phyloP scores from a whole-genome alignment of 2,888 invertebrate species.

The Crepidodera aurea region DNA sequence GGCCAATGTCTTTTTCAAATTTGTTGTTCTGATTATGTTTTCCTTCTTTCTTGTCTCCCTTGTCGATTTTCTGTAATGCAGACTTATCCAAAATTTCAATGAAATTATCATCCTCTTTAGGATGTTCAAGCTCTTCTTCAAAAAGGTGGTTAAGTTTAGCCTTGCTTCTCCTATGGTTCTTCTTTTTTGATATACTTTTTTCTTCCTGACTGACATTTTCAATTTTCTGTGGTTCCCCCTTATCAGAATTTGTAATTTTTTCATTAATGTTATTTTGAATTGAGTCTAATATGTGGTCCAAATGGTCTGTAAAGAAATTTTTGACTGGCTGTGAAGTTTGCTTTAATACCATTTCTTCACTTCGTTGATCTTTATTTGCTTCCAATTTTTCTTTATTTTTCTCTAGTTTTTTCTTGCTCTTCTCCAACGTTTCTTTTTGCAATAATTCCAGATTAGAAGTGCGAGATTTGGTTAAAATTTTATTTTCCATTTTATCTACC shows the following conservation, averaged over 20 bases:
- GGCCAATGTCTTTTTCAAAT: no score
- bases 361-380: background rate
- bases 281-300: background rate
- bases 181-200: no score
- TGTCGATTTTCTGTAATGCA: no score
- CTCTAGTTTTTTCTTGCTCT: background rate
- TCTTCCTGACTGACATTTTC: no score
- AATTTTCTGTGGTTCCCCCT: no score
- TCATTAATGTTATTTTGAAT: background rate
- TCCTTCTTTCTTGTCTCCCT: no score
- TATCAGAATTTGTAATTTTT: background rate
- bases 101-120: no score
- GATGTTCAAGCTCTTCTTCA: no score
- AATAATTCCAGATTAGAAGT: background rate
- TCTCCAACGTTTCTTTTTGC: background rate
- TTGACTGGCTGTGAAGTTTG: background rate
- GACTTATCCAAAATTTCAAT: no score
- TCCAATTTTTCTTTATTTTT: background rate
- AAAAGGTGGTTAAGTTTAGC: no score
- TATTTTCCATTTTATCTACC: background rate
- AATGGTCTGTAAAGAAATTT: background rate
- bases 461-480: background rate
- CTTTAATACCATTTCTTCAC: background rate
- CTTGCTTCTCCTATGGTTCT: no score
- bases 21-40: no score